A percentile compares a stretch with the other conserved stretches of the same genome.
These are phyloP conservation scores for Sebastes hubbsi DNA, from an alignment of 2,797 vertebrate species.

Conservation along the genomic window DNA sequence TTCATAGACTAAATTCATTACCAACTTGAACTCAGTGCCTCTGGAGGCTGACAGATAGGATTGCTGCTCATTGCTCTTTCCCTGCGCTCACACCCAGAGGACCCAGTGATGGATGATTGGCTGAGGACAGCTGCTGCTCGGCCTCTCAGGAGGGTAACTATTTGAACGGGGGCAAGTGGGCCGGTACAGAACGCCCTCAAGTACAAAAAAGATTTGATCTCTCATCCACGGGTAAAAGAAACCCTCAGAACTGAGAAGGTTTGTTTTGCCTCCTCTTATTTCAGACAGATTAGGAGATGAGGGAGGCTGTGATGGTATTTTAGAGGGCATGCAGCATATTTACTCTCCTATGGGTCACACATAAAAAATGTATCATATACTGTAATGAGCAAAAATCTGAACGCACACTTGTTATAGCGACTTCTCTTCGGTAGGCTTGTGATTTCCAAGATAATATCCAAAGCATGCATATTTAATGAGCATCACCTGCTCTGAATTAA, in stretches of 20 bases:
- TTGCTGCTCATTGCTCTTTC: constrained; percentile 53
- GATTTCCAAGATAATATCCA: constrained; percentile 27
- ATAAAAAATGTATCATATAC: neutral
- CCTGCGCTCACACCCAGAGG: constrained; percentile 51
- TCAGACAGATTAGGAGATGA: constrained; percentile 20
- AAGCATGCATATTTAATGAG: constrained; percentile 43
- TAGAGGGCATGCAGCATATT: neutral
- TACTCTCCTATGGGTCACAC: neutral
- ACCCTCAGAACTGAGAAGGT: constrained; percentile 5
- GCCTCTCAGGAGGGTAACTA: constrained; percentile 54
- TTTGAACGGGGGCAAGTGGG: constrained; percentile 56
- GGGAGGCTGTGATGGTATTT: constrained; percentile 24
- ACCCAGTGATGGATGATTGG: constrained; percentile 67
- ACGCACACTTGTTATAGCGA: neutral
- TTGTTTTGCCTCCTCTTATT: constrained; percentile 7
- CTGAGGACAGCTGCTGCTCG: constrained; percentile 53
- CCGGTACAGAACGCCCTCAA: constrained; percentile 24
- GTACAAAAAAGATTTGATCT: constrained; percentile 36
- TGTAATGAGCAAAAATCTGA: constrained; percentile 11
- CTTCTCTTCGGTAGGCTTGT: constrained; percentile 1
- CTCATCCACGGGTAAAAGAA: constrained; percentile 31
- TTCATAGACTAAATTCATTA: constrained; percentile 47
- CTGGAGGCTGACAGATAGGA: constrained; percentile 56
- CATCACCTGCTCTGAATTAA: constrained; percentile 41
- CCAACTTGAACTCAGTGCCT: constrained; percentile 29